These are phyloP conservation scores for Cichladusa arquata DNA, from an alignment of 2,113 vertebrate genomes.

Conservation along the genomic window DNA sequence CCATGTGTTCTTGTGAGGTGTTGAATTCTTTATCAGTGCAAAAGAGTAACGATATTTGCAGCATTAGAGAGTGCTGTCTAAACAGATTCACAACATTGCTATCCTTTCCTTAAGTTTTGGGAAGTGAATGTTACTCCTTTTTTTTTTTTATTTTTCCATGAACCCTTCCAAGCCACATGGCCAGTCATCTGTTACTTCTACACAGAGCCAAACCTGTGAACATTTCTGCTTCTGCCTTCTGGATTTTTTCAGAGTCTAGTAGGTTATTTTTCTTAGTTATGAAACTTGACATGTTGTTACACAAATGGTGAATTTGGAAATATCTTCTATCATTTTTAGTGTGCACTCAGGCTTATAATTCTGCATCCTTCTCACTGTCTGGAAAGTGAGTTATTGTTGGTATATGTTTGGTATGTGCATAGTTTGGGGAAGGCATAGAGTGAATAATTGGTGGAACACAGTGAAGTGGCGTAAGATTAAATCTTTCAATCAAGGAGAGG, in stretches of 20 bases:
- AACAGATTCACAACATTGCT: not conserved
- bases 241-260: not conserved
- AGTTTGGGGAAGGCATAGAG: not conserved
- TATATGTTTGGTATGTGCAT: not conserved
- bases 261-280: not conserved
- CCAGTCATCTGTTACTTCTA: slow-evolving; percentile 24
- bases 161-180: slow-evolving; percentile 6
- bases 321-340: not conserved
- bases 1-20: not conserved
- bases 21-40: not conserved
- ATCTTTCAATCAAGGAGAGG: not conserved
- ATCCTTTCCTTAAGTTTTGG: not conserved
- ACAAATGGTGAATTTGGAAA: not conserved
- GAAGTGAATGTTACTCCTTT: not conserved
- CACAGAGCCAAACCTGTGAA: not conserved
- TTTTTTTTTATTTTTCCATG: not conserved
- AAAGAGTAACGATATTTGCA: not conserved
- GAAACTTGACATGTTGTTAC: not conserved
- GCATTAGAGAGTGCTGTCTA: not conserved
- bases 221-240: not conserved
- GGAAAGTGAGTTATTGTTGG: not conserved
- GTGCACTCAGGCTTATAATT: not conserved
- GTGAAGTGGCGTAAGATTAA: not conserved
- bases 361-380: not conserved
- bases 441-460: not conserved